These are phyloP conservation scores for Neomicropteryx cornuta DNA, from an alignment of 1,140 invertebrate genomes.

Conservation along the genomic window DNA sequence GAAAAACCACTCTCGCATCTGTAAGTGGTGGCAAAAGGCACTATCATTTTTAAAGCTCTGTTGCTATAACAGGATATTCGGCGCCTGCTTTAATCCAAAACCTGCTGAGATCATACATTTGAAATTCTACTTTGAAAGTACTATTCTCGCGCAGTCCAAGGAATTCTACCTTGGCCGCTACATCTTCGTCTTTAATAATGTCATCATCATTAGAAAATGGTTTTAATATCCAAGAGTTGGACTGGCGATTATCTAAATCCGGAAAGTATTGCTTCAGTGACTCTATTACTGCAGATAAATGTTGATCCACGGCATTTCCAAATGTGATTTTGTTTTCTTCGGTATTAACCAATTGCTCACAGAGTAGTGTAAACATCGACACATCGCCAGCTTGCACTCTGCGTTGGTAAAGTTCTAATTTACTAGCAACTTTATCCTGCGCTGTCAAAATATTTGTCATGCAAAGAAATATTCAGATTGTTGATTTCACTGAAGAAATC, in stretches of 20 bases:
- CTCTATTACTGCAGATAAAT: no score
- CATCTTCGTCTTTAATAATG: slow-evolving; percentile 15
- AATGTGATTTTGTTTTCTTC: no score
- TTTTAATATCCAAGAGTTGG: slow-evolving; percentile 15
- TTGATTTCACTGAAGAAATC: slow-evolving; percentile 13
- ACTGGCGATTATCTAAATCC: slow-evolving; percentile 14
- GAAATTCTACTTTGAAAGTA: slow-evolving; percentile 15
- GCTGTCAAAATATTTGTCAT: slow-evolving; percentile 11
- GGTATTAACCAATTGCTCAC: slow-evolving; percentile 11
- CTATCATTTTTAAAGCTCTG: slow-evolving; percentile 18
- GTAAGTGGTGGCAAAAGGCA: slow-evolving; percentile 17
- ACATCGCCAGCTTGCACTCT: slow-evolving; percentile 12
- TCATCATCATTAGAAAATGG: slow-evolving; percentile 12
- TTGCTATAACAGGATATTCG: slow-evolving; percentile 16
- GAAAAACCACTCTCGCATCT: slow-evolving; percentile 17
- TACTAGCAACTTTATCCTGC: no score
- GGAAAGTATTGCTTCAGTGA: slow-evolving; percentile 15
- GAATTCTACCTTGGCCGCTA: slow-evolving; percentile 16
- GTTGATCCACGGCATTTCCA: no score
- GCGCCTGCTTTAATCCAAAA: slow-evolving; percentile 16
- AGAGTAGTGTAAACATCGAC: slow-evolving; percentile 12
- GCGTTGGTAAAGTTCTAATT: slow-evolving; percentile 14
- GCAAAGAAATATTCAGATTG: slow-evolving; percentile 10
- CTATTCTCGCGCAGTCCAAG: slow-evolving; percentile 14
- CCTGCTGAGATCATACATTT: slow-evolving; percentile 15